Percentiles rank a stretch among this genome's conserved stretches.
phyloP scores from a whole-genome alignment of 2,797 vertebrate genomes.

The Ceryle rudis region DNA sequence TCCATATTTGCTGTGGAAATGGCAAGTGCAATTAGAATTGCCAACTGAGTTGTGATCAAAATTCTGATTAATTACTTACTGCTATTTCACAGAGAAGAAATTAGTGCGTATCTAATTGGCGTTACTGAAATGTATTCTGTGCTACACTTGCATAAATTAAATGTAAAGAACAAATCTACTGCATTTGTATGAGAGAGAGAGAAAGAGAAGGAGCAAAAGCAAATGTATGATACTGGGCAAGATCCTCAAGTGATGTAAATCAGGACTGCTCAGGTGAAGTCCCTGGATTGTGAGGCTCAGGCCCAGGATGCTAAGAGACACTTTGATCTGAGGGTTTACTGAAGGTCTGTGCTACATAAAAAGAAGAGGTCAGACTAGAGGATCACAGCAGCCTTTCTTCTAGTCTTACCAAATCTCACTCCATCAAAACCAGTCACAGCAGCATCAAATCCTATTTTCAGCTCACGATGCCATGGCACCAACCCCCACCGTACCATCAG shows the following conservation, averaged over 20 bases:
- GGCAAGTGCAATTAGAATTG: conserved; percentile 74
- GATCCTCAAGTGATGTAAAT: background rate
- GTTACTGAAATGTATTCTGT: conserved; percentile 56
- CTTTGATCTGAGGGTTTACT: conserved; percentile 4
- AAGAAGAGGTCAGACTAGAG: background rate
- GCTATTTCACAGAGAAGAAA: conserved; percentile 73
- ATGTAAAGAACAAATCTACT: conserved; percentile 41
- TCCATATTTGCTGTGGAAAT: conserved; percentile 64
- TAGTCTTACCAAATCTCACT: conserved; percentile 33
- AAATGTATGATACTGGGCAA: background rate
- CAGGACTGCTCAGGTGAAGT: background rate
- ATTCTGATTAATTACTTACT: conserved; percentile 77
- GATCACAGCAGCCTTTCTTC: conserved; percentile 15
- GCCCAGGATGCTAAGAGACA: fast-evolving
- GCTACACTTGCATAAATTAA: conserved; percentile 65
- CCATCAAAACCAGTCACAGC: conserved; percentile 35
- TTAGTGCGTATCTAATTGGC: conserved; percentile 72
- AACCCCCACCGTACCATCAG: background rate
- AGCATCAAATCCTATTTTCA: conserved; percentile 61
- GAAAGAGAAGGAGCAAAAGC: background rate
- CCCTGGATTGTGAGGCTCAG: background rate
- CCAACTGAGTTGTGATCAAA: conserved; percentile 76
- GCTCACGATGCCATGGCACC: background rate
- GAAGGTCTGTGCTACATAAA: background rate
- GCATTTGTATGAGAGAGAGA: background rate